Conservation (phyloP, 2,797 vertebrate species). For the Pseudochirops cupreus region DNA sequence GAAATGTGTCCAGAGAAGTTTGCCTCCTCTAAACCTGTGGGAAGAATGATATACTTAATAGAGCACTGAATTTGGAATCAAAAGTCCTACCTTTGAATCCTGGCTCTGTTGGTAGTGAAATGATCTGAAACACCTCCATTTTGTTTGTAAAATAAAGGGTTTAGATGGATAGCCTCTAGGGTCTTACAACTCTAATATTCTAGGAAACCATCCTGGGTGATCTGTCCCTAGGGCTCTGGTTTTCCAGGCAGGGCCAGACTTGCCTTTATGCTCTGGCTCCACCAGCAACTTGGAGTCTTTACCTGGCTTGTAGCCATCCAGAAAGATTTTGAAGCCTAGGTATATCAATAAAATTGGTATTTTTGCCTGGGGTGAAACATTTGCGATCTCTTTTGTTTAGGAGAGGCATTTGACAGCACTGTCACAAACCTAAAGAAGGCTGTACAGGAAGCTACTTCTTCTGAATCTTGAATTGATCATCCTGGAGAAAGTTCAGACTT, state of each 20-base stretch:
- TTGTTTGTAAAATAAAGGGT: neutral
- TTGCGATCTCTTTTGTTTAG: conserved; percentile 62
- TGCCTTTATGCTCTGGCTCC: neutral
- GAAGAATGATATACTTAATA: neutral
- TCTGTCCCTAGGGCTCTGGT: neutral
- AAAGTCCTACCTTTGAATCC: neutral
- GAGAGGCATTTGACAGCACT: conserved; percentile 50
- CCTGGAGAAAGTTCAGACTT: conserved; percentile 40
- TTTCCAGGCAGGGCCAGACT: conserved; percentile 39
- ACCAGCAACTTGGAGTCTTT: neutral
- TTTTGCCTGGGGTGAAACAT: conserved; percentile 17
- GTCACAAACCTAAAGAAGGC: conserved; percentile 61
- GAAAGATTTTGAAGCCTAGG: neutral
- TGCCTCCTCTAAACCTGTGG: neutral
- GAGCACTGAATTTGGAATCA: neutral
- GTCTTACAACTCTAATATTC: neutral
- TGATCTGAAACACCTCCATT: neutral
- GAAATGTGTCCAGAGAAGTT: neutral
- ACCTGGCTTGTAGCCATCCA: neutral
- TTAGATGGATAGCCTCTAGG: neutral
- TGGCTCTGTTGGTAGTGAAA: neutral
- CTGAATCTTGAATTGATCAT: conserved; percentile 58
- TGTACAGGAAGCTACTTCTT: conserved; percentile 38
- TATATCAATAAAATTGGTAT: neutral
- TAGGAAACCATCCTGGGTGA: neutral